These are phyloP conservation scores for Acanthococcus lagerstroemiae DNA, from an alignment of 2,888 invertebrate species.

Conservation along the genomic window DNA sequence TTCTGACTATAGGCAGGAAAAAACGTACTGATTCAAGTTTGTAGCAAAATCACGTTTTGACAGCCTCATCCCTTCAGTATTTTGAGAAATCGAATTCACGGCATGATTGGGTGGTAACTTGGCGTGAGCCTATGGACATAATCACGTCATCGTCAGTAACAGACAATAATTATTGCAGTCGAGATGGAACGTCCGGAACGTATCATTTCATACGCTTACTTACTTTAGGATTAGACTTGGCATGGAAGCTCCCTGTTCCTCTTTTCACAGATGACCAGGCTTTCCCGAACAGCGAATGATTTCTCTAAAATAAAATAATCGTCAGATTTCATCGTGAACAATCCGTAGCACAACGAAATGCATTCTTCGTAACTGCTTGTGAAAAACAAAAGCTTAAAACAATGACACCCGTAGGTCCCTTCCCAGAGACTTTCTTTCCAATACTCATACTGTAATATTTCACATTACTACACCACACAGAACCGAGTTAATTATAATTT, in stretches of 20 bases:
- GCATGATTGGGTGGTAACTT: not conserved
- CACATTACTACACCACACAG: no score
- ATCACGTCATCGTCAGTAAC: not conserved
- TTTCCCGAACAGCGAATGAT: slow-evolving; percentile 90
- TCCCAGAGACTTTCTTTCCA: no score
- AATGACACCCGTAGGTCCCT: no score
- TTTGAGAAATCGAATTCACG: not conserved
- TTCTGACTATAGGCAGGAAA: not conserved
- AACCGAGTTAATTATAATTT: no score
- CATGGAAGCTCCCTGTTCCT: slow-evolving; percentile 50
- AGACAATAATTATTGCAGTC: not conserved
- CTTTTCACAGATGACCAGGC: slow-evolving; percentile 89
- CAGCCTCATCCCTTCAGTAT: slow-evolving; percentile 4
- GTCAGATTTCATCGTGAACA: no score
- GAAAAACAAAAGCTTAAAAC: no score
- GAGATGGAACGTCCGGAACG: not conserved
- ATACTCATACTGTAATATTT: no score
- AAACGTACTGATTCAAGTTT: slow-evolving; percentile 10
- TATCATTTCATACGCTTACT: slow-evolving; percentile 35
- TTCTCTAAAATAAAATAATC: no score
- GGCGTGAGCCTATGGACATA: not conserved
- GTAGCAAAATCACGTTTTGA: slow-evolving; percentile 11
- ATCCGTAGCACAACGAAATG: no score
- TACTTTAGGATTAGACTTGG: slow-evolving; percentile 48
- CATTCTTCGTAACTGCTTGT: no score